phyloP scores from a whole-genome alignment of 2,888 invertebrate species.

The Drosophila mayaguana region DNA sequence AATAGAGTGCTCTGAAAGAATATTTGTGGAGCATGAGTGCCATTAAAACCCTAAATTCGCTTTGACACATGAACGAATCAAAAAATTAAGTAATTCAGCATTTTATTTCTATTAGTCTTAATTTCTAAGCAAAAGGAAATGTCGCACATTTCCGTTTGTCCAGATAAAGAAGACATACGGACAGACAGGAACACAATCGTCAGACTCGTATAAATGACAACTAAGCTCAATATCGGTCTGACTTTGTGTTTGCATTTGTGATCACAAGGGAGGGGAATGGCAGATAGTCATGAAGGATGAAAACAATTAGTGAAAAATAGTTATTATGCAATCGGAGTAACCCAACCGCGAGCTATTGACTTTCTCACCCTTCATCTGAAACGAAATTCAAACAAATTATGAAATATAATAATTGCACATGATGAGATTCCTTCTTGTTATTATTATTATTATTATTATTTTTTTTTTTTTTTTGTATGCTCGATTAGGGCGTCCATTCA shows the following conservation, averaged over 20 bases:
- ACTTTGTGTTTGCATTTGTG: not conserved
- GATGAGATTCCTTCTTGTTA: slow-evolving; percentile 63
- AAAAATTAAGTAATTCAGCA: no score
- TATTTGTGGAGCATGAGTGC: no score
- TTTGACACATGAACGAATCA: no score
- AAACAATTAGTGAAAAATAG: slow-evolving; percentile 14
- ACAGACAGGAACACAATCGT: no score
- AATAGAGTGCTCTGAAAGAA: slow-evolving; percentile 12
- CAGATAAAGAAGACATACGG: no score
- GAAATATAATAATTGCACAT: slow-evolving; percentile 82
- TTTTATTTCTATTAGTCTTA: no score
- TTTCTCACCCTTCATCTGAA: slow-evolving; percentile 76
- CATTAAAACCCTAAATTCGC: no score
- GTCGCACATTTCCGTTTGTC: no score
- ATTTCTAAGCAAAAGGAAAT: no score
- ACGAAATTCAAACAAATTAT: slow-evolving; percentile 73
- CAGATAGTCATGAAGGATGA: not conserved
- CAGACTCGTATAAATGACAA: not conserved
- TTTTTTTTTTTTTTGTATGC: slow-evolving; percentile 49
- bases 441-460: no score
- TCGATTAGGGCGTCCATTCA: slow-evolving; percentile 49
- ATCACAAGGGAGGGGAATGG: not conserved
- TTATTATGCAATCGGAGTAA: slow-evolving; percentile 26
- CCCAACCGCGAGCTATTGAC: slow-evolving; percentile 72
- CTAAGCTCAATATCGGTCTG: not conserved